Percentiles rank a stretch among this genome's conserved stretches.
phyloP scores from a whole-genome alignment of 2,888 invertebrate species.

The Gymnoscelis rufifasciata region DNA sequence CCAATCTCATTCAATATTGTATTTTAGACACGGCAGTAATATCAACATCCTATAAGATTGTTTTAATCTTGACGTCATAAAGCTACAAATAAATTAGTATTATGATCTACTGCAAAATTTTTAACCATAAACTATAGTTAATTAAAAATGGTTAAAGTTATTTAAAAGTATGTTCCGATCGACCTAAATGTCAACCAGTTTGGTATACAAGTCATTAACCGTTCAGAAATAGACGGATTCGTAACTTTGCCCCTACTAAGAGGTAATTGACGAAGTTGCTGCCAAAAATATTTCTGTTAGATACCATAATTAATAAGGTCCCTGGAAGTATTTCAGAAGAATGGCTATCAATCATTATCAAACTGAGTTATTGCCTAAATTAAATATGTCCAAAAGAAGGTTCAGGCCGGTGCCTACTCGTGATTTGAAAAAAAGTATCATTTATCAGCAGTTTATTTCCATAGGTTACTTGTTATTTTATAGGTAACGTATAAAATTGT shows the following conservation, averaged over 20 bases:
- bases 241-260: slow-evolving; percentile 2
- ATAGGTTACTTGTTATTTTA: background rate
- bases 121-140: too few species aligned
- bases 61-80: background rate
- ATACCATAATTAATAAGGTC: background rate
- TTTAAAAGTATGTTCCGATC: slow-evolving; percentile 25
- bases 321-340: background rate
- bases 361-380: background rate
- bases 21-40: too few species aligned
- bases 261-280: background rate
- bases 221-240: slow-evolving; percentile 50
- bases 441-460: too few species aligned
- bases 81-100: slow-evolving; percentile 7
- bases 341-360: background rate
- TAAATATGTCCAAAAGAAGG: background rate
- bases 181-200: slow-evolving; percentile 64
- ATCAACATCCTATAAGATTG: too few species aligned
- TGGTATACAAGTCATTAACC: slow-evolving; percentile 61
- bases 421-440: too few species aligned
- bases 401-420: too few species aligned
- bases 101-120: too few species aligned
- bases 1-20: too few species aligned
- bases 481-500: too few species aligned
- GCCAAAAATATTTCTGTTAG: background rate
- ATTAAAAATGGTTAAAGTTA: too few species aligned